phyloP scores from a whole-genome alignment of 2,888 invertebrate genomes.

The Marasmarcha lunaedactyla region DNA sequence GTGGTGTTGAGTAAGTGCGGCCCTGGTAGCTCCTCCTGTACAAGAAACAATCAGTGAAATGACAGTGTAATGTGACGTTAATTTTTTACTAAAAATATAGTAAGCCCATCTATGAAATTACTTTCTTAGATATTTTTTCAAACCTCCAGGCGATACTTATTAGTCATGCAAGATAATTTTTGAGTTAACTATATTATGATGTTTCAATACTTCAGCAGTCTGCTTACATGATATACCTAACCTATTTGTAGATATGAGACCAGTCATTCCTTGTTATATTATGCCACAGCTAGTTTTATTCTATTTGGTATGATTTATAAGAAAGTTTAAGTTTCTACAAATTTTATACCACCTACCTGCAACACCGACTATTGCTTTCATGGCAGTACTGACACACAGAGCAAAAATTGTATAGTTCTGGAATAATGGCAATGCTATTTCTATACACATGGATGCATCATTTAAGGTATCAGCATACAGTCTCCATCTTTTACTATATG shows the following conservation, averaged over 20 bases:
- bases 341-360: conserved; percentile 80
- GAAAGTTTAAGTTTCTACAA: too few species aligned
- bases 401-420: conserved; percentile 70
- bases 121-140: neutral
- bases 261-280: neutral
- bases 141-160: too few species aligned
- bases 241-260: neutral
- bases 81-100: neutral
- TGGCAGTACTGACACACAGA: conserved; percentile 78
- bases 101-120: neutral
- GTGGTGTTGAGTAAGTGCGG: conserved; percentile 94
- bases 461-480: conserved; percentile 94
- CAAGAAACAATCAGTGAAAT: neutral
- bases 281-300: neutral
- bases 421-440: conserved; percentile 83
- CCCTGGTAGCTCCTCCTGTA: conserved; percentile 88
- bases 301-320: too few species aligned
- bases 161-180: too few species aligned
- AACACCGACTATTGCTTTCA: conserved; percentile 91
- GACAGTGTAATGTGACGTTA: too few species aligned
- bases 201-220: too few species aligned
- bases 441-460: conserved; percentile 90
- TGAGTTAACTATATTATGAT: neutral
- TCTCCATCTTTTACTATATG: conserved; percentile 96
- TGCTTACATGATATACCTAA: too few species aligned